Percentiles rank a stretch among this genome's conserved stretches.
Evolutionary conservation across 2,113 vertebrate species (phyloP).

Genomic region (Vidua chalybeata): DNA sequence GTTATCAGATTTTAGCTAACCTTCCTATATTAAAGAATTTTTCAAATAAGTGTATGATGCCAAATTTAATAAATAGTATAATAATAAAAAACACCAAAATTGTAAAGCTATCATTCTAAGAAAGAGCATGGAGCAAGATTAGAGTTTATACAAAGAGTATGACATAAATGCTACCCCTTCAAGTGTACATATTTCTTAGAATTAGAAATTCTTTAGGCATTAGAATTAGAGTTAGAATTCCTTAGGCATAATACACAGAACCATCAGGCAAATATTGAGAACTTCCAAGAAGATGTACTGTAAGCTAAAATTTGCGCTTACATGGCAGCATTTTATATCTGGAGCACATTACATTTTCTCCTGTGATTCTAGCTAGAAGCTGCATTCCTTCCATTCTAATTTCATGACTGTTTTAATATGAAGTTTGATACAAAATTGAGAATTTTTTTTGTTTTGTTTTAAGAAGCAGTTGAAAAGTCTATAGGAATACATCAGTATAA

Average conservation of each 20-base stretch:
- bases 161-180: neutral
- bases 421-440: neutral
- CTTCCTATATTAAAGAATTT: neutral
- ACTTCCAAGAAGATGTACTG: neutral
- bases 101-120: neutral
- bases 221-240: neutral
- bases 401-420: neutral
- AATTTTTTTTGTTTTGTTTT: neutral
- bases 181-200: neutral
- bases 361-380: neutral
- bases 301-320: neutral
- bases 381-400: constrained; percentile 10
- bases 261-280: neutral
- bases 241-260: neutral
- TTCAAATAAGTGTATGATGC: neutral
- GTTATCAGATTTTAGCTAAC: neutral
- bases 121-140: neutral
- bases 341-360: neutral
- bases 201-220: neutral
- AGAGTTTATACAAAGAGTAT: neutral
- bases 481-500: neutral
- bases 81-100: neutral
- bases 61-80: neutral
- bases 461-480: neutral
- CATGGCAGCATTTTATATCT: neutral